A percentile compares a stretch with the other conserved stretches of the same genome.
phyloP scores from a whole-genome alignment of 2,797 vertebrate genomes.

The Centroberyx gerrardi region DNA sequence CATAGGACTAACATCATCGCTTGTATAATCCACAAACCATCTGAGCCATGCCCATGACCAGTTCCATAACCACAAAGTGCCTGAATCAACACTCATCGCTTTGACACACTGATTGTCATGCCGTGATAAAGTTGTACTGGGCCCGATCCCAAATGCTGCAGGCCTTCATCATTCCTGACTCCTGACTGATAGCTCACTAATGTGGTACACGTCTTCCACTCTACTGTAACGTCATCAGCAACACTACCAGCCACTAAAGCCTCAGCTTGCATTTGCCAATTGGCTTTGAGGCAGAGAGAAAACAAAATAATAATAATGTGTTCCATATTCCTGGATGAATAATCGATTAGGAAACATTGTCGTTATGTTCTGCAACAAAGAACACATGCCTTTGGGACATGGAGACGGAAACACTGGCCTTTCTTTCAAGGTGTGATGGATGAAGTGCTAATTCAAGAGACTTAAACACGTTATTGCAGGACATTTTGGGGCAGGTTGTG shows the following conservation, averaged over 20 bases:
- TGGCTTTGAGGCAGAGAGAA: constrained; percentile 12
- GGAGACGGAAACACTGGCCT: background rate
- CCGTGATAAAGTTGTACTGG: background rate
- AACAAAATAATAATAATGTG: background rate
- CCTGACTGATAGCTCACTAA: constrained; percentile 21
- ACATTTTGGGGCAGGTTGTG: constrained; percentile 13
- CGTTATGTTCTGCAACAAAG: background rate
- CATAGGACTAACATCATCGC: too few relatives aligned
- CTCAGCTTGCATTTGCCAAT: background rate
- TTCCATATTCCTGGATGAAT: constrained; percentile 5
- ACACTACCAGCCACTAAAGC: background rate
- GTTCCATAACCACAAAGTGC: too few relatives aligned
- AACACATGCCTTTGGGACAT: background rate
- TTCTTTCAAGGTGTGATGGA: background rate
- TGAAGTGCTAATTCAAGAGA: background rate
- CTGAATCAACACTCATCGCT: background rate
- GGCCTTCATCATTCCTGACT: constrained; percentile 8
- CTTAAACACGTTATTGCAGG: constrained; percentile 9
- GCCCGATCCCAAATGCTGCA: constrained; percentile 4
- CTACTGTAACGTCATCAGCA: background rate
- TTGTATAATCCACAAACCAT: too few relatives aligned
- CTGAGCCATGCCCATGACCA: too few relatives aligned
- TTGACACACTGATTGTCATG: constrained; percentile 11
- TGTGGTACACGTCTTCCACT: background rate
- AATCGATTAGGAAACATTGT: constrained; percentile 2